Conservation (phyloP, 2,888 invertebrate genomes). For the Euspilapteryx auroguttella region DNA sequence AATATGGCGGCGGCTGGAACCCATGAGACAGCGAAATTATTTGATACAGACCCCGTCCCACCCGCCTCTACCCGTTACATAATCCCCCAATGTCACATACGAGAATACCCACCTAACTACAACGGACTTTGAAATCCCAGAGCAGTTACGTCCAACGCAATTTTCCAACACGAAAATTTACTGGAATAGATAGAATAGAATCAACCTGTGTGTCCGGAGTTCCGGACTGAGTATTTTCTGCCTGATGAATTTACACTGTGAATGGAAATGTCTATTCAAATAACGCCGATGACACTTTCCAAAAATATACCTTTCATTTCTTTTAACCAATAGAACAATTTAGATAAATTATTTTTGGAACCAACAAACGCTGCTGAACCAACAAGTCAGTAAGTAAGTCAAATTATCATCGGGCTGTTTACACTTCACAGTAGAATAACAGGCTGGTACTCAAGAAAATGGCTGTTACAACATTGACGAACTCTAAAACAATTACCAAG, state of each 20-base stretch:
- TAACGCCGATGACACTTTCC: no score
- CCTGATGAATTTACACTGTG: no score
- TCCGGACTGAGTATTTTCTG: no score
- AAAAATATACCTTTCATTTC: not conserved
- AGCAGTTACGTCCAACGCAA: not conserved
- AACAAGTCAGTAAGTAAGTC: no score
- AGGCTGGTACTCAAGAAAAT: not conserved
- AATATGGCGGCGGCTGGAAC: constrained; percentile 15
- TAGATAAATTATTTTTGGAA: constrained; percentile 10
- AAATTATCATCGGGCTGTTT: constrained; percentile 4
- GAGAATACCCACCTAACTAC: not conserved
- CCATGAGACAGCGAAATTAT: constrained; percentile 40
- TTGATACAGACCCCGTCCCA: constrained; percentile 20
- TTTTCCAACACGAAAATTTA: no score
- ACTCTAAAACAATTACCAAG: constrained; percentile 29
- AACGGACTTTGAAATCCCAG: not conserved
- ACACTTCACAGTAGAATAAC: not conserved
- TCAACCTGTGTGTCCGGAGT: no score
- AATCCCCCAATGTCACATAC: not conserved
- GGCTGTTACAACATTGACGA: constrained; percentile 16
- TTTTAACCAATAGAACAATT: no score
- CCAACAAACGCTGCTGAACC: constrained; percentile 12
- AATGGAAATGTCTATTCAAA: no score
- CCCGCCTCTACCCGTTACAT: constrained; percentile 8
- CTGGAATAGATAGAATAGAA: no score